Evolutionary conservation across 2,797 vertebrate species (phyloP).

Genomic region (Tamandua tetradactyla): DNA sequence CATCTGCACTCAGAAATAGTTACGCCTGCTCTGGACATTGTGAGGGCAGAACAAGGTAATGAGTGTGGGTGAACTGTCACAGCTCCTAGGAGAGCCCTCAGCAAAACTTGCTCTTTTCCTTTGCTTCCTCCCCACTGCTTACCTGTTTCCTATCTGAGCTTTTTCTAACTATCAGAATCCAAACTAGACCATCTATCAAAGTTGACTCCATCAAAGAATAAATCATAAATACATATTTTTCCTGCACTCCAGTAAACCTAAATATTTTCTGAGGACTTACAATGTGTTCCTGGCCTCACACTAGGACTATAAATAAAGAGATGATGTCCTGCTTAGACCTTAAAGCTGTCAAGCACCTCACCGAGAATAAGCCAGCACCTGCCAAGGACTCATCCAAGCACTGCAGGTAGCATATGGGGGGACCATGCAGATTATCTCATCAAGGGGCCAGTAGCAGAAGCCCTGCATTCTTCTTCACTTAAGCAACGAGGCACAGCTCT

Average conservation of each 20-base stretch:
- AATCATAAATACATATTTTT: neutral
- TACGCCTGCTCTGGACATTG: neutral
- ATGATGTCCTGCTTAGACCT: fast-evolving
- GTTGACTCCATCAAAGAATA: too few relatives aligned
- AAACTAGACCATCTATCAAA: fast-evolving
- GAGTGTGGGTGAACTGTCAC: neutral
- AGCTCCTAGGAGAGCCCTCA: neutral
- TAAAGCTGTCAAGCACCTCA: too few relatives aligned
- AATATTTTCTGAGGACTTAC: neutral
- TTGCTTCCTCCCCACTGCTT: neutral
- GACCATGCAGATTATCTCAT: fast-evolving
- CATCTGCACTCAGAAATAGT: neutral
- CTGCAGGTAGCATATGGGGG: fast-evolving
- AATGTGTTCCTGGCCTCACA: neutral
- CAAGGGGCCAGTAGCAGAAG: neutral
- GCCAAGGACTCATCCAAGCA: neutral
- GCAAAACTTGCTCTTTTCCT: neutral
- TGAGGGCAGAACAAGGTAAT: neutral
- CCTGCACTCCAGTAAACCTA: neutral
- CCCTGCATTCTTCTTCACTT: fast-evolving
- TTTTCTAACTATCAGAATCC: neutral
- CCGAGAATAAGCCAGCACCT: neutral
- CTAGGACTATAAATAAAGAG: neutral
- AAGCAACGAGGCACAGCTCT: neutral
- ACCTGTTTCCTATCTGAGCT: neutral